Evolutionary conservation across 2,113 vertebrate genomes (phyloP).

Genomic region (Oncorhynchus keta): DNA sequence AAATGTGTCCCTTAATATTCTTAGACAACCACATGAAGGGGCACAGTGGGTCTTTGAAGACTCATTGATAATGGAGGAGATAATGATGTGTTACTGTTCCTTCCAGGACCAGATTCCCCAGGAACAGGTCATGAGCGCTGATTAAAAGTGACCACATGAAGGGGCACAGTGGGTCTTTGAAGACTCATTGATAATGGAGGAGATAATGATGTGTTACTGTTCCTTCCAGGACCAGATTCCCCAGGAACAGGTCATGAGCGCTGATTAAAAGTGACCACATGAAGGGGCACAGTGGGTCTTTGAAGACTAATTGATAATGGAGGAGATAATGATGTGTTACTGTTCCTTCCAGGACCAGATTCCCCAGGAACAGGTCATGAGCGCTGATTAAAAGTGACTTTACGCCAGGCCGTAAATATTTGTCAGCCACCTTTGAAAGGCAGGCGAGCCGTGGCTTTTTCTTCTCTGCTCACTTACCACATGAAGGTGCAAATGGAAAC

Average conservation of each 20-base stretch:
- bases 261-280: slow-evolving; percentile 73
- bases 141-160: slow-evolving; percentile 76
- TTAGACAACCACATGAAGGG: slow-evolving; percentile 71
- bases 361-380: slow-evolving; percentile 65
- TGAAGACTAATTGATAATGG: slow-evolving; percentile 71
- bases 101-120: slow-evolving; percentile 64
- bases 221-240: slow-evolving; percentile 62
- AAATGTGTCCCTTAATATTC: slow-evolving; percentile 78
- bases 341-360: slow-evolving; percentile 55
- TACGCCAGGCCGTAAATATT: slow-evolving; percentile 75
- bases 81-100: slow-evolving; percentile 46
- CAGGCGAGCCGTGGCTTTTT: slow-evolving; percentile 64
- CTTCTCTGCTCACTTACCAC: slow-evolving; percentile 62
- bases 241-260: slow-evolving; percentile 61
- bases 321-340: slow-evolving; percentile 63
- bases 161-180: slow-evolving; percentile 59
- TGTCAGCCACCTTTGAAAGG: slow-evolving; percentile 77
- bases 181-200: slow-evolving; percentile 69
- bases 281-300: slow-evolving; percentile 60
- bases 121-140: slow-evolving; percentile 65
- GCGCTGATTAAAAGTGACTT: slow-evolving; percentile 74
- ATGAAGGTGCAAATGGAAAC: slow-evolving; percentile 79
- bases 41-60: slow-evolving; percentile 61
- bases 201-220: slow-evolving; percentile 60
- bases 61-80: slow-evolving; percentile 72